Evolutionary conservation across 2,888 invertebrate species (phyloP), one percentile per base, ranked within the genome.

Genomic region (Nasonovia ribisnigri): DNA sequence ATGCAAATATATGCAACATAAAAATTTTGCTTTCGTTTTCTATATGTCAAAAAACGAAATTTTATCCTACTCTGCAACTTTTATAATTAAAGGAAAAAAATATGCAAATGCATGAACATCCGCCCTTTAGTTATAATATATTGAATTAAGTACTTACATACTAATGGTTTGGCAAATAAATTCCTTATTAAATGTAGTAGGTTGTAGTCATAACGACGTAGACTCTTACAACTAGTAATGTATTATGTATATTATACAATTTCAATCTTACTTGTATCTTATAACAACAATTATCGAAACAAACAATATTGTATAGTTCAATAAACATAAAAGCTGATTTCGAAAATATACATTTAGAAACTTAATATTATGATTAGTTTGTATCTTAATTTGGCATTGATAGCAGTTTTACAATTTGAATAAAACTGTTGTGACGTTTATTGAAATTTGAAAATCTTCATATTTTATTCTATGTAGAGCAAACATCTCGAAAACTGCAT

Each of bases 121-220:
- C n/a, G n/a, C n/a, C n/a, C n/a, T n/a, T n/a, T n/a, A n/a, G n/a
- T n/a, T n/a, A n/a, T n/a, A n/a, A n/a, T n/a, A 87, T 87, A 91
- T 60, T 87, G 48, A 92, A 91, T 57, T 46, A 92, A 60, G 48
- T 86, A 60, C n/a, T n/a, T 67, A 67, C 29, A 3, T 54, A 54
- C 16, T 54, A 16, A 60, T 13, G 67, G 67, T 29, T 67, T 67
- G 60, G 60, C n/a, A n/a, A 67, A n/a, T 11, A 67, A 67, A n/a
- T 67, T 67, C 3, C 10, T 67, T 67, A n/a, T 4, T 67, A 67
- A n/a, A 67, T 67, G n/a, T 67, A n/a, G 60, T 67, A n/a, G n/a
- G 60, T 67, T 67, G 36, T 36, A 67, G 16, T 13, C 3, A 36
- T n/a, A 16, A 16, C n/a, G n/a, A n/a, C n/a, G n/a, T 67, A 36